These are phyloP conservation scores for Acromyrmex heyeri DNA, from an alignment of 1,140 invertebrate genomes.

Conservation along the genomic window DNA sequence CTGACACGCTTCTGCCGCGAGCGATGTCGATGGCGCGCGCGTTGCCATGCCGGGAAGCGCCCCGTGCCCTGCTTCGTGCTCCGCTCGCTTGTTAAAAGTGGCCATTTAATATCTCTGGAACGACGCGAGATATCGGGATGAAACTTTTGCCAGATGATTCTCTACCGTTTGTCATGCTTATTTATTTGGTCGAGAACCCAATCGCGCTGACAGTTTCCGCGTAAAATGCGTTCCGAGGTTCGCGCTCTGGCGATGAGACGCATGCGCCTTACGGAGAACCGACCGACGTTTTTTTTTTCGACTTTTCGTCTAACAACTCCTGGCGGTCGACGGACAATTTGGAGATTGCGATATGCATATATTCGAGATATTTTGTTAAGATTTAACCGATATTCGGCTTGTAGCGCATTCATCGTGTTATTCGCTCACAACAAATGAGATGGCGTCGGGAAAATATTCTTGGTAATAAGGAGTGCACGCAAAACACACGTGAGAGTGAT, in stretches of 20 bases:
- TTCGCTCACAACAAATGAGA: not conserved
- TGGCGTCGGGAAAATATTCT: not conserved
- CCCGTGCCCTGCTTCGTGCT: conserved; percentile 30
- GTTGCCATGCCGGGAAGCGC: conserved; percentile 31
- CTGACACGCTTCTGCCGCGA: conserved; percentile 49
- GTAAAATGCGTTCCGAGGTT: conserved; percentile 70
- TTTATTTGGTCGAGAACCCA: conserved; percentile 12
- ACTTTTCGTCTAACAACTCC: not conserved
- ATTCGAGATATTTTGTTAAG: not conserved
- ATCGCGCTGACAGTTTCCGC: conserved; percentile 52
- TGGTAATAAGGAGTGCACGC: too few relatives aligned
- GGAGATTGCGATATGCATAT: not conserved
- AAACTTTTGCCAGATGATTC: conserved; percentile 72
- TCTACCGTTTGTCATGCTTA: conserved; percentile 80
- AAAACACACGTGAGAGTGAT: not conserved
- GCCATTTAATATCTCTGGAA: conserved; percentile 78
- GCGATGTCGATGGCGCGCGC: conserved; percentile 48
- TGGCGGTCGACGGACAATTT: not conserved
- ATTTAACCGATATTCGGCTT: not conserved
- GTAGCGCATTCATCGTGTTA: conserved; percentile 6
- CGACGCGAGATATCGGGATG: conserved; percentile 61
- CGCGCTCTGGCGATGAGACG: not conserved
- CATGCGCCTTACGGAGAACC: conserved; percentile 36
- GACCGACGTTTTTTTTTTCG: not conserved
- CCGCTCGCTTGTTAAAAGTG: conserved; percentile 75